Evolutionary conservation across 2,888 invertebrate genomes (phyloP).

Genomic region (Uropetala carovei): DNA sequence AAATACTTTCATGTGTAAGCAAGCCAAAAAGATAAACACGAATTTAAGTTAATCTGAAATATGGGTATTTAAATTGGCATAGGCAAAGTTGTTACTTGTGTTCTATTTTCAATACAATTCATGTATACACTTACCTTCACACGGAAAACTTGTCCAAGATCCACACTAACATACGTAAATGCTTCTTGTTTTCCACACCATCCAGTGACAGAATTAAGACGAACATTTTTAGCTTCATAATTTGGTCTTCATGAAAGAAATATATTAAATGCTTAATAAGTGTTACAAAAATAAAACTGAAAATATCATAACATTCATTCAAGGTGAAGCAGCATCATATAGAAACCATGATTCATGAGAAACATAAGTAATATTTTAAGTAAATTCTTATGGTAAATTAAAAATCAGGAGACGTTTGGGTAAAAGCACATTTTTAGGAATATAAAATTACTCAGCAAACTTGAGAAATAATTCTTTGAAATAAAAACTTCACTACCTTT

Average conservation of each 20-base stretch:
- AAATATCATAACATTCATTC: background rate
- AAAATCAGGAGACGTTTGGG: too few species aligned
- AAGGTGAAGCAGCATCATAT: too few species aligned
- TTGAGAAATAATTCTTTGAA: background rate
- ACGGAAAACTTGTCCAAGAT: constrained; percentile 93
- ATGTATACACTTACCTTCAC: constrained; percentile 79
- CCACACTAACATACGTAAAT: constrained; percentile 96
- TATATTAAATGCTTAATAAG: background rate
- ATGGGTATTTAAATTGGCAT: background rate
- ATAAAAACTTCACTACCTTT: constrained; percentile 76
- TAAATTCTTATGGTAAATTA: background rate
- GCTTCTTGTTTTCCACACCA: constrained; percentile 99
- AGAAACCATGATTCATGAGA: background rate
- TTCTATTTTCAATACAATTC: background rate
- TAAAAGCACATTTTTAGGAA: background rate
- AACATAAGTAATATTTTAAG: background rate
- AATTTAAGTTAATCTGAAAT: background rate
- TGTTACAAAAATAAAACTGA: background rate
- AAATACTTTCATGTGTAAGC: background rate
- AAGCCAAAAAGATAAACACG: background rate
- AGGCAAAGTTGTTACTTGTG: too few species aligned
- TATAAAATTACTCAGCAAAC: background rate
- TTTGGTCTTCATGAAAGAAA: constrained; percentile 79
- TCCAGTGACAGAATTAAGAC: constrained; percentile 94
- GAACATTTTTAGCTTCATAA: constrained; percentile 92